Conservation (phyloP, 1,140 invertebrate species). For the Bombus pascuorum region DNA sequence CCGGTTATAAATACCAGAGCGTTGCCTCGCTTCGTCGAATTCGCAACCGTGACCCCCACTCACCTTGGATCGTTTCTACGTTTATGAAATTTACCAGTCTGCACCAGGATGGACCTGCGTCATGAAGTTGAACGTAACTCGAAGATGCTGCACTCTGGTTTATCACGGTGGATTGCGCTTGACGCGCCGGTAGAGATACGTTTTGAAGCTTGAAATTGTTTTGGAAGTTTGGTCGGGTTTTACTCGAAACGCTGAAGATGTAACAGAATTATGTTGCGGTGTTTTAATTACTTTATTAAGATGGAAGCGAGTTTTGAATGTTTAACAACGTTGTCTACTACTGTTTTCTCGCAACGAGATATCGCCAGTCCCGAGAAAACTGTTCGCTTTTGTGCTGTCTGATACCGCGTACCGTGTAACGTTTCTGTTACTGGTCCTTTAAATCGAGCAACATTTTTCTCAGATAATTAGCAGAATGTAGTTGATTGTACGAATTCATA, state of each 20-base stretch:
- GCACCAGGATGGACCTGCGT: neutral
- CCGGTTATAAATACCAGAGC: slow-evolving; percentile 41
- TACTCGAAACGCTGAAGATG: neutral
- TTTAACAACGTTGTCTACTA: neutral
- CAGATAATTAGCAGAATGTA: neutral
- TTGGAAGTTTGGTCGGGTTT: neutral
- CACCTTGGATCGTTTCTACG: slow-evolving; percentile 18
- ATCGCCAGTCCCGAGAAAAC: neutral
- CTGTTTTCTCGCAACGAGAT: neutral
- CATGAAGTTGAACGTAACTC: neutral
- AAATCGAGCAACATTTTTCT: neutral
- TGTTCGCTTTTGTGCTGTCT: neutral
- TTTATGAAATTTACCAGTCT: neutral
- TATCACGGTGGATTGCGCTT: neutral
- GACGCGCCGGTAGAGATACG: neutral
- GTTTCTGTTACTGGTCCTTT: neutral
- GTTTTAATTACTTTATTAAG: slow-evolving; percentile 1
- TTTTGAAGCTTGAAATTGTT: neutral
- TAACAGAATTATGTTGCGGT: neutral
- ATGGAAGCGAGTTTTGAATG: neutral
- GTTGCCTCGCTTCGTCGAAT: slow-evolving; percentile 20
- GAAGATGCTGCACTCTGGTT: neutral
- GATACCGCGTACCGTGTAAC: neutral
- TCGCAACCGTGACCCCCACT: slow-evolving; percentile 34
- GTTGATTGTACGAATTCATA: neutral